A percentile compares a stretch with the other conserved stretches of the same genome.
Evolutionary conservation across 2,888 invertebrate genomes (phyloP).

Genomic region (Morpho helenor): DNA sequence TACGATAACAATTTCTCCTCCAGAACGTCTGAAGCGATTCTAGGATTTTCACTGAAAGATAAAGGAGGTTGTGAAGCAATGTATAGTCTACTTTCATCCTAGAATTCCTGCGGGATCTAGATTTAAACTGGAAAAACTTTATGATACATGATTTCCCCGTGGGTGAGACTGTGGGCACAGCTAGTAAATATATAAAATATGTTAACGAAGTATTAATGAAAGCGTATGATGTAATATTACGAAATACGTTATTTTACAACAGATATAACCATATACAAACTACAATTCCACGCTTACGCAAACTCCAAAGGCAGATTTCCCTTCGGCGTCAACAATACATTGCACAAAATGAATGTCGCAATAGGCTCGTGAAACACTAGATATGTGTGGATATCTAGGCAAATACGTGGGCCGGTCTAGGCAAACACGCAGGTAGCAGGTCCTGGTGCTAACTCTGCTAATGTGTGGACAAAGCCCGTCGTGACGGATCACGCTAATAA

Average conservation of each 20-base stretch:
- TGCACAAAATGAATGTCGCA: constrained; percentile 66
- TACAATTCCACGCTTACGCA: constrained; percentile 55
- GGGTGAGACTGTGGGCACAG: too few species aligned
- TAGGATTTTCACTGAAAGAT: too few species aligned
- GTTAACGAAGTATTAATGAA: not conserved
- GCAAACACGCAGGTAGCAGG: constrained; percentile 60
- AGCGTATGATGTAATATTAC: constrained; percentile 8
- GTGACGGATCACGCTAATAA: constrained; percentile 74
- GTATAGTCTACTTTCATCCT: too few species aligned
- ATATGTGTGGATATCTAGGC: constrained; percentile 61
- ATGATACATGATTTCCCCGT: too few species aligned
- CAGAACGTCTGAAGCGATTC: too few species aligned
- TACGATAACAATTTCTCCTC: too few species aligned
- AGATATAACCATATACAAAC: constrained; percentile 46
- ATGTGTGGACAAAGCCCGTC: constrained; percentile 73
- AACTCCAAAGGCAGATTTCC: constrained; percentile 58
- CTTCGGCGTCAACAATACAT: constrained; percentile 63
- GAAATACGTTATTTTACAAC: constrained; percentile 4
- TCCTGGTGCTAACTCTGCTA: constrained; percentile 72
- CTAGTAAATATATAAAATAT: too few species aligned
- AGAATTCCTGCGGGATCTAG: too few species aligned
- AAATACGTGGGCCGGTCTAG: constrained; percentile 58
- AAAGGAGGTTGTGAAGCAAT: too few species aligned
- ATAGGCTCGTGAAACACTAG: constrained; percentile 53
- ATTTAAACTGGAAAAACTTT: too few species aligned